Percentiles rank a stretch among this genome's conserved stretches.
phyloP scores from a whole-genome alignment of 2,113 vertebrate genomes.

The Bambusicola thoracicus region DNA sequence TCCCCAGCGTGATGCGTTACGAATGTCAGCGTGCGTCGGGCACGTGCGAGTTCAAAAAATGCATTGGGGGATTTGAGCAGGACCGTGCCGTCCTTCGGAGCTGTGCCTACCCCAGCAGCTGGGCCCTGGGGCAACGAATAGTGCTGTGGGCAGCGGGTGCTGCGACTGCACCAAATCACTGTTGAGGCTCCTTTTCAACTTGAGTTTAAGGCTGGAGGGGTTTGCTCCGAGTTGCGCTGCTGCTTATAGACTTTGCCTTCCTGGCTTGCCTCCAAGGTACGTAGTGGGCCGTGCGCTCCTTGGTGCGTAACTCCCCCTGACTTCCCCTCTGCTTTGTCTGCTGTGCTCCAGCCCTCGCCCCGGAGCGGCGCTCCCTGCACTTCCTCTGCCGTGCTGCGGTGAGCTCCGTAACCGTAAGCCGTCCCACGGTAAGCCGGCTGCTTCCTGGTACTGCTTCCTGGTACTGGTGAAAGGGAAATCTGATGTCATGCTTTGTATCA shows the following conservation, averaged over 20 bases:
- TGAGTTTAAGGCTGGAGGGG: not conserved
- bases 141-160: not conserved
- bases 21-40: not conserved
- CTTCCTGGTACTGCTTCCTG: not conserved
- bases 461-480: not conserved
- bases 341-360: not conserved
- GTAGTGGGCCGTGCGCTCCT: not conserved
- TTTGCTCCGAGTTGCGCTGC: not conserved
- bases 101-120: not conserved
- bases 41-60: not conserved
- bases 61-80: not conserved
- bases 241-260: not conserved
- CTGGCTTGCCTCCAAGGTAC: not conserved
- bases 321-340: not conserved
- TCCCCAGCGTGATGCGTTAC: not conserved
- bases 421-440: not conserved
- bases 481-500: not conserved
- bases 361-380: not conserved
- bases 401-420: not conserved
- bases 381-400: not conserved
- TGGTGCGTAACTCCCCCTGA: not conserved
- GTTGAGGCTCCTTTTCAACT: not conserved
- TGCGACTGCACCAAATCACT: not conserved
- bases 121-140: not conserved
- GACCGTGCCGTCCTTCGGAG: not conserved